A percentile compares a stretch with the other conserved stretches of the same genome.
Evolutionary conservation across 2,888 invertebrate genomes (phyloP).

Genomic region (Keiferia lycopersicella): DNA sequence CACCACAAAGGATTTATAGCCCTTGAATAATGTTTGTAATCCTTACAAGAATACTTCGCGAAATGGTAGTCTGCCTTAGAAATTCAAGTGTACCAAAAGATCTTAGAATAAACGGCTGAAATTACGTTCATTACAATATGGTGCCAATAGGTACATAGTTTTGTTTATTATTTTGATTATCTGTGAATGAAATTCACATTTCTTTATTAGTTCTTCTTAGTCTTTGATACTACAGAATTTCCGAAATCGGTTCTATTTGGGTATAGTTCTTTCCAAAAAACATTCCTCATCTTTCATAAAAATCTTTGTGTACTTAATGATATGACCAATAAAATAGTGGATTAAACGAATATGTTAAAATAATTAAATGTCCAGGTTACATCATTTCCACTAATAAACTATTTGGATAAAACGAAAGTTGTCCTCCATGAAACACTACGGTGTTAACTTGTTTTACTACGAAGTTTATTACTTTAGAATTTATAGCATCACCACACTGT

Average conservation of each 20-base stretch:
- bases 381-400: constrained; percentile 31
- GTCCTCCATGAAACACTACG: constrained; percentile 51
- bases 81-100: constrained; percentile 9
- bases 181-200: too few species aligned
- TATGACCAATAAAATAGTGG: neutral
- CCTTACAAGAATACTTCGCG: neutral
- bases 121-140: too few species aligned
- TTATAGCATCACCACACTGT: constrained; percentile 26
- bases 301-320: too few species aligned
- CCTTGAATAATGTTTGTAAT: neutral
- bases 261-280: too few species aligned
- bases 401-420: constrained; percentile 52
- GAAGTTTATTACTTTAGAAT: constrained; percentile 39
- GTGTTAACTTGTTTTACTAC: constrained; percentile 33
- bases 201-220: too few species aligned
- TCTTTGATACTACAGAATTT: too few species aligned
- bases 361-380: constrained; percentile 28
- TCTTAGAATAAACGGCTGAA: neutral
- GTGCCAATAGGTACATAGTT: too few species aligned
- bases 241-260: too few species aligned
- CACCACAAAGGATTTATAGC: neutral
- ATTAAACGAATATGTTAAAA: constrained; percentile 31
- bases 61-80: neutral
- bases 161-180: too few species aligned
- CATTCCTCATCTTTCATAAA: too few species aligned